Conservation (phyloP, 2,797 vertebrate genomes). For the Phoeniculus purpureus region DNA sequence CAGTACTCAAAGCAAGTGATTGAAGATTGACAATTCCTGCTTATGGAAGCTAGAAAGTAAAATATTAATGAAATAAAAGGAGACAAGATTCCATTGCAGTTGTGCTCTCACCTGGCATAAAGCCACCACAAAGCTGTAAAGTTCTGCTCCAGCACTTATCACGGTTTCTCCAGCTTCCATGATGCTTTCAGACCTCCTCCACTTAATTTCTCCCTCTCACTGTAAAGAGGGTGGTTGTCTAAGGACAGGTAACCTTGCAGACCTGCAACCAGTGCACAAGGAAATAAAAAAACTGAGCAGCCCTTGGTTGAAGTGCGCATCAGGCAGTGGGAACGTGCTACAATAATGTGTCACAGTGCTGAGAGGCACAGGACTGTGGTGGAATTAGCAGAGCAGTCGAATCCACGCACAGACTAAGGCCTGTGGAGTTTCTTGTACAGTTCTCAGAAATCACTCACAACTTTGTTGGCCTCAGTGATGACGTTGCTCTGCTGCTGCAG, state of each 20-base stretch:
- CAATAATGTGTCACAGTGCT: rapidly evolving
- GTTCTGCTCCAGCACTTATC: slow-evolving; percentile 51
- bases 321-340: not conserved
- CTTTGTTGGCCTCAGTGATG: not conserved
- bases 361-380: not conserved
- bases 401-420: not conserved
- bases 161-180: not conserved
- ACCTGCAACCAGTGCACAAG: not conserved
- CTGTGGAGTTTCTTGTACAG: not conserved
- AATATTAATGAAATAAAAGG: slow-evolving; percentile 41
- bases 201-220: not conserved
- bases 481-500: not conserved
- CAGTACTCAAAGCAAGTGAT: not conserved
- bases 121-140: slow-evolving; percentile 30
- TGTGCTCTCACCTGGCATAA: slow-evolving; percentile 42
- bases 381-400: not conserved
- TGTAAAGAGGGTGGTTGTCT: not conserved
- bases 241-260: not conserved
- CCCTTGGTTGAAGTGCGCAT: not conserved
- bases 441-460: not conserved
- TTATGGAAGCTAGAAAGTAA: slow-evolving; percentile 26
- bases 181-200: not conserved
- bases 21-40: not conserved
- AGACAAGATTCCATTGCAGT: slow-evolving; percentile 42
- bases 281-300: not conserved